phyloP scores from a whole-genome alignment of 2,888 invertebrate genomes.

The Eilema depressum region DNA sequence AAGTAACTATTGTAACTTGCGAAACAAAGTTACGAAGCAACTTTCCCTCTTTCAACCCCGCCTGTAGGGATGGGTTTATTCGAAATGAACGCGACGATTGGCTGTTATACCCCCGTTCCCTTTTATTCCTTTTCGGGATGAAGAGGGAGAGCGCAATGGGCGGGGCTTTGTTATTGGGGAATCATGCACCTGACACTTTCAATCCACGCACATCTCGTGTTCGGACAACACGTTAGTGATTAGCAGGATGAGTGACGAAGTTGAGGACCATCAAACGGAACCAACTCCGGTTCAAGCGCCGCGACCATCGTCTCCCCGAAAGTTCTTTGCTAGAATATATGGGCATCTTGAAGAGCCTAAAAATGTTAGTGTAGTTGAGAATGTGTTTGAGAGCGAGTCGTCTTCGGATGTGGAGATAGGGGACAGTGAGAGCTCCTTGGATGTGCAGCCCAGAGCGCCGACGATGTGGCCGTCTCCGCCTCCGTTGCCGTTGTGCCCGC shows the following conservation, averaged over 20 bases:
- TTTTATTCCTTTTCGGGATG: constrained; percentile 56
- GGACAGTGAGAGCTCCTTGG: constrained; percentile 56
- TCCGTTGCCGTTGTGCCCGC: constrained; percentile 77
- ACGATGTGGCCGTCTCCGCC: constrained; percentile 74
- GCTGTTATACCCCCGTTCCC: constrained; percentile 62
- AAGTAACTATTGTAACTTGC: not conserved
- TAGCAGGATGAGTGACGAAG: constrained; percentile 62
- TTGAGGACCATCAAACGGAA: constrained; percentile 54
- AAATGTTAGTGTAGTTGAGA: constrained; percentile 54
- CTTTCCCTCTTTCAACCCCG: constrained; percentile 54
- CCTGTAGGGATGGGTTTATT: constrained; percentile 63
- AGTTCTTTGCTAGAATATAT: constrained; percentile 93
- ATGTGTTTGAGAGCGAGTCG: constrained; percentile 71
- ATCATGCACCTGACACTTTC: constrained; percentile 71
- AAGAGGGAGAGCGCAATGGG: constrained; percentile 62
- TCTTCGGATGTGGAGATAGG: constrained; percentile 82
- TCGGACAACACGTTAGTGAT: constrained; percentile 62
- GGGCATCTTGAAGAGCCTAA: constrained; percentile 89
- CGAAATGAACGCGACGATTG: constrained; percentile 59
- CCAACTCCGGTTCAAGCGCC: constrained; percentile 64
- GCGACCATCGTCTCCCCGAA: constrained; percentile 92
- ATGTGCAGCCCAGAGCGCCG: constrained; percentile 48
- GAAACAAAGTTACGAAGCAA: constrained; percentile 38
- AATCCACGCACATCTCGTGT: constrained; percentile 70
- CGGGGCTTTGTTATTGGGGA: constrained; percentile 63